These are phyloP conservation scores for Tetragnatha versicolor DNA, from an alignment of 1,140 invertebrate genomes.

Conservation along the genomic window DNA sequence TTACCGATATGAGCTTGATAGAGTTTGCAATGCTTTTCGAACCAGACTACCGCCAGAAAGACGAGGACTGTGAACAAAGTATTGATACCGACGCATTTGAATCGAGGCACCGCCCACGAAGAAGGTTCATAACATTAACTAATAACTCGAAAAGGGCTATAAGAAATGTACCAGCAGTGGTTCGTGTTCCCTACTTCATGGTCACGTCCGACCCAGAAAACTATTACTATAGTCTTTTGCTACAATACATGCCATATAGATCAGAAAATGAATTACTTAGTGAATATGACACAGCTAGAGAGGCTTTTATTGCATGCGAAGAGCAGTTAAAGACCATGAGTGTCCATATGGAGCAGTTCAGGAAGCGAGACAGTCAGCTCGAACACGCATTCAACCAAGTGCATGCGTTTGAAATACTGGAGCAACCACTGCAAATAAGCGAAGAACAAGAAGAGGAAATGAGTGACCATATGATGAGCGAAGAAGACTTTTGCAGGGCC, in stretches of 20 bases:
- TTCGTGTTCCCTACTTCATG: slow-evolving; percentile 17
- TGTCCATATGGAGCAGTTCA: slow-evolving; percentile 7
- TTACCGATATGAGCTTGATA: slow-evolving; percentile 25
- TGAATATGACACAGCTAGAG: slow-evolving; percentile 29
- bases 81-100: slow-evolving; percentile 39
- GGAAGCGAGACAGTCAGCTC: slow-evolving; percentile 6
- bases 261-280: slow-evolving; percentile 39
- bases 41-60: slow-evolving; percentile 34
- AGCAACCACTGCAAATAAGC: neutral
- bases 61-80: slow-evolving; percentile 33
- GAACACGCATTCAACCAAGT: slow-evolving; percentile 10
- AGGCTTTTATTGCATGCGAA: slow-evolving; percentile 49
- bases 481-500: slow-evolving; percentile 55
- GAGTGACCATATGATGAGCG: neutral
- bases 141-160: slow-evolving; percentile 20
- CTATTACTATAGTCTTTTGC: slow-evolving; percentile 50
- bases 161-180: neutral
- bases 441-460: neutral
- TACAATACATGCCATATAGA: slow-evolving; percentile 41
- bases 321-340: slow-evolving; percentile 9
- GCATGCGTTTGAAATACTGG: slow-evolving; percentile 26
- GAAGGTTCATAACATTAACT: slow-evolving; percentile 19
- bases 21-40: slow-evolving; percentile 51
- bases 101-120: neutral
- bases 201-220: slow-evolving; percentile 32